A percentile compares a stretch with the other conserved stretches of the same genome.
phyloP scores from a whole-genome alignment of 2,113 vertebrate genomes.

The Hippopotamus amphibius region DNA sequence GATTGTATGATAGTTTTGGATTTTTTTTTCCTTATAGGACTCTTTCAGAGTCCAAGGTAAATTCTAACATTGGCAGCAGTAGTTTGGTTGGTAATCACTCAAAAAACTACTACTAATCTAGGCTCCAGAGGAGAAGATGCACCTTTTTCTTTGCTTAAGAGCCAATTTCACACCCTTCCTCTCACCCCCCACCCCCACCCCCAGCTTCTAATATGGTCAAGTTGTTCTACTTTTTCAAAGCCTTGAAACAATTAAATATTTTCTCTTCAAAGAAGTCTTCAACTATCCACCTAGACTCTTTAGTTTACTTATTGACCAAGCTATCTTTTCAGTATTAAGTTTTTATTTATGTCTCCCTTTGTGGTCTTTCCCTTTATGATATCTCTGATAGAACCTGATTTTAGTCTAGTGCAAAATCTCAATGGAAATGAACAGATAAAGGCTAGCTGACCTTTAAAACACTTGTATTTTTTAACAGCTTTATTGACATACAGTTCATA shows the following conservation, averaged over 20 bases:
- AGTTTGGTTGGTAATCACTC: neutral
- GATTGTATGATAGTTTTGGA: neutral
- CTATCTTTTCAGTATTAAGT: conserved; percentile 45
- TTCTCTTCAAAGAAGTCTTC: conserved; percentile 54
- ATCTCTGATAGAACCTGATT: conserved; percentile 31
- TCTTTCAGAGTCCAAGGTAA: neutral
- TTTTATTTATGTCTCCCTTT: conserved; percentile 51
- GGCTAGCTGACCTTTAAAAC: neutral
- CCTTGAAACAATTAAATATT: conserved; percentile 43
- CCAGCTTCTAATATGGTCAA: neutral
- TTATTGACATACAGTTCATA: neutral
- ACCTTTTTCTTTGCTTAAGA: neutral
- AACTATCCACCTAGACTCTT: conserved; percentile 39
- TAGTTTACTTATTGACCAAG: conserved; percentile 57
- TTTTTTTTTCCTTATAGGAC: neutral
- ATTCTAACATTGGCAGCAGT: neutral
- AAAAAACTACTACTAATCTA: neutral
- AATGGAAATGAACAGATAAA: conserved; percentile 20
- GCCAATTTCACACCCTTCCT: neutral
- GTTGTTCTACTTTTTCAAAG: conserved; percentile 30
- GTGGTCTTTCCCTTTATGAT: conserved; percentile 55
- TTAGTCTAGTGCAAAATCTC: conserved; percentile 5
- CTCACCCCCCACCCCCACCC: accelerated
- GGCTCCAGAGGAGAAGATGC: neutral
- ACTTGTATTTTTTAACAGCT: conserved; percentile 42